Percentiles rank a stretch among this genome's conserved stretches.
These are phyloP conservation scores for Ibycter americanus DNA, from an alignment of 2,797 vertebrate species.

Conservation along the genomic window DNA sequence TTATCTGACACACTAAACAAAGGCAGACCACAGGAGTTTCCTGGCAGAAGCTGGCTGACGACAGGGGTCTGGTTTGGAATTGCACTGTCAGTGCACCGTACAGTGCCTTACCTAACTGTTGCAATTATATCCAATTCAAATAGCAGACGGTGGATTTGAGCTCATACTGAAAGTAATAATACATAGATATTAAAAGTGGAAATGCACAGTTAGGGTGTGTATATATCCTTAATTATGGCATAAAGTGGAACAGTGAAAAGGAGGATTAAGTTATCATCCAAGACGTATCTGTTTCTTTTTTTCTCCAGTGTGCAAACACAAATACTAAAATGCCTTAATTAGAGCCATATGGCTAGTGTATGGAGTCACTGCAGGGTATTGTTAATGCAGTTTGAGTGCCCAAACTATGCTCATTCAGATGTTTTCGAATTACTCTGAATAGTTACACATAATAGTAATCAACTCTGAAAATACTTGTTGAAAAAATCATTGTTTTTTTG, in stretches of 20 bases:
- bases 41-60: background rate
- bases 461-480: background rate
- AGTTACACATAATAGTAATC: background rate
- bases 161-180: background rate
- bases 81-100: background rate
- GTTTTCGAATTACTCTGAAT: background rate
- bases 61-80: background rate
- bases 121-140: background rate
- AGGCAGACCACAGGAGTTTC: background rate
- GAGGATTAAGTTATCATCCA: constrained; percentile 1
- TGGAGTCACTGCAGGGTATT: constrained; percentile 14
- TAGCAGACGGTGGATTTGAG: background rate
- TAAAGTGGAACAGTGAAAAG: background rate
- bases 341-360: constrained; percentile 29
- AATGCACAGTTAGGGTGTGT: background rate
- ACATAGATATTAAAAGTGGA: background rate
- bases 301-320: background rate
- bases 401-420: background rate
- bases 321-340: constrained; percentile 20
- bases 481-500: background rate
- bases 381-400: background rate
- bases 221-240: constrained; percentile 11
- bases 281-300: background rate
- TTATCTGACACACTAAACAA: background rate
- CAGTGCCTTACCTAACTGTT: background rate